These are phyloP conservation scores for Tylochromis polylepis DNA, from an alignment of 2,113 vertebrate genomes.

Conservation along the genomic window DNA sequence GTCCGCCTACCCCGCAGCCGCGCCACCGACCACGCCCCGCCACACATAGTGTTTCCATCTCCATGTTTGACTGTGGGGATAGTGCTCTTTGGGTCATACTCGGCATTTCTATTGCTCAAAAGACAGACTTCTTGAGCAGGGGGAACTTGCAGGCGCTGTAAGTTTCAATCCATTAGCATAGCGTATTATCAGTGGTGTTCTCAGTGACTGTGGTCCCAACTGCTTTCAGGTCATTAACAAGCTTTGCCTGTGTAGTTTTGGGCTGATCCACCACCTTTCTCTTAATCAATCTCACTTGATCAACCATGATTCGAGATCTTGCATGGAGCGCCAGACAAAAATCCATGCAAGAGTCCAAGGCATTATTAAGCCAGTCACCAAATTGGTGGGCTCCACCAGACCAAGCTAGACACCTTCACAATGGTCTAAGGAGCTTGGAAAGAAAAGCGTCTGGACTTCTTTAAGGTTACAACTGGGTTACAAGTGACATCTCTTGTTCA, in stretches of 20 bases:
- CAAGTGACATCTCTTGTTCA: no score
- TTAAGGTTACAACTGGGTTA: no score
- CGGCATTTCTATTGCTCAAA: background rate
- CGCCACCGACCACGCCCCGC: no score
- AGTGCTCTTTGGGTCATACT: background rate
- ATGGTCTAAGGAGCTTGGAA: no score
- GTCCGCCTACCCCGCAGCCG: no score
- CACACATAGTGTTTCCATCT: background rate
- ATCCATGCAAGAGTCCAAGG: background rate
- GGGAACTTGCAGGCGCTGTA: background rate
- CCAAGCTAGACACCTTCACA: background rate
- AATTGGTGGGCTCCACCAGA: background rate
- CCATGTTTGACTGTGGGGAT: background rate
- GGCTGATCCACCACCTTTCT: background rate
- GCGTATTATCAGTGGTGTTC: background rate
- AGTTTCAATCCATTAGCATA: background rate
- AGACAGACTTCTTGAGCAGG: background rate
- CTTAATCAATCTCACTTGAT: background rate
- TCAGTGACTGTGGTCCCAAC: background rate
- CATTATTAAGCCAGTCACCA: background rate
- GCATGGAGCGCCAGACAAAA: background rate
- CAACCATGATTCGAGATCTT: background rate
- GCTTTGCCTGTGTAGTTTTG: fast-evolving
- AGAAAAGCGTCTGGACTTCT: no score
- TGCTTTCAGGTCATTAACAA: background rate